Evolutionary conservation across 2,113 vertebrate genomes (phyloP), one percentile per base, ranked within the genome.

Genomic region (Lepidiolamprologus cunningtoni): DNA sequence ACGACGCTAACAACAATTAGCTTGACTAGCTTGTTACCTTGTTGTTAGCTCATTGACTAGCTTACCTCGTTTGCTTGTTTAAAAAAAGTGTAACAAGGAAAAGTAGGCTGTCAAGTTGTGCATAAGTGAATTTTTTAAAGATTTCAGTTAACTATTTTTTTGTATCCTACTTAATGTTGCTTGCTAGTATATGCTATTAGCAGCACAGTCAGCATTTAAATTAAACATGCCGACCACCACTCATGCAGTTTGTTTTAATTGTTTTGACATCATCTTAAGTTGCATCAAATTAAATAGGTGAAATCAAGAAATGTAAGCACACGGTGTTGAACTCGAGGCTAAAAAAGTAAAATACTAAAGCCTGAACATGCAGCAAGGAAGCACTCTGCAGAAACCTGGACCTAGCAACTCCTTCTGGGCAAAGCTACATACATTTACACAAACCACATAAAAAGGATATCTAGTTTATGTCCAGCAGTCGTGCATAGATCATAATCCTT

Each of bases 121-220:
- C 11, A 1, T 26, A 2, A 17, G 21, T 10, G 5, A 45, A 0
- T 6, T 1, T 26, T 45, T 26, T 7, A 7, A 73, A 45, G 68
- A 42, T 45, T 73, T 73, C 40, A 45, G 8, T 47, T 9, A 0
- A 76, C 40, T 10, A 73, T 47, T 7, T 47, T 47, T 76, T 14
- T 45, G 37, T 73, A 73, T 26, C 40, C 21, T 73, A 37, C 1
- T 73, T 73, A 45, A 23, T 23, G 23, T 45, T 73, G 8, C 0
- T 45, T 73, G 40, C 40, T 76, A 45, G 13, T 23, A 40, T 42
- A n/a, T 11, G 35, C 12, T 40, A 71, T 71, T 37, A 71, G 35
- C n/a, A 42, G 0, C 1, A 71, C 35, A 6, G 63, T 68, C 35
- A 68, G 11, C 0, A 68, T 68, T 21, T 21, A 23, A 13, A 68